Evolutionary conservation across 1,140 invertebrate species (phyloP).

Genomic region (Bactericera cockerelli): DNA sequence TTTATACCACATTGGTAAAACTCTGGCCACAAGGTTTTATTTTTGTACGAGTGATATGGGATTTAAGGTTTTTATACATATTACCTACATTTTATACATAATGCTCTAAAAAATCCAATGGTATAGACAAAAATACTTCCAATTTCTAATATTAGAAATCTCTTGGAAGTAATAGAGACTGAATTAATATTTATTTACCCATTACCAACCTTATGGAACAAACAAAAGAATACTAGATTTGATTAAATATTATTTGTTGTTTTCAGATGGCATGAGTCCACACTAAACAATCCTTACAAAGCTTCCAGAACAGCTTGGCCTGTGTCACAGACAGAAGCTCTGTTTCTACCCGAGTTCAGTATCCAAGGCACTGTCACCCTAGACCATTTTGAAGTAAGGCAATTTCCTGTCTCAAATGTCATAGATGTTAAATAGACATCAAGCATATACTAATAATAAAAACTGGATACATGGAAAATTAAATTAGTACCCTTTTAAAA

Average conservation of each 20-base stretch:
- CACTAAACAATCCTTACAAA: constrained; percentile 38
- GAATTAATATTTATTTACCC: no score
- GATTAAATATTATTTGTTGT: no score
- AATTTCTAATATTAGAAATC: neutral
- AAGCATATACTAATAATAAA: neutral
- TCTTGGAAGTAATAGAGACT: neutral
- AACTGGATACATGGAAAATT: no score
- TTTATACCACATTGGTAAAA: neutral
- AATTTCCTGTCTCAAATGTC: no score
- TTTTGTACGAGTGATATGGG: neutral
- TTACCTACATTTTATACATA: neutral
- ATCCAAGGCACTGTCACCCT: constrained; percentile 41
- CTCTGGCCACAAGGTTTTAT: neutral
- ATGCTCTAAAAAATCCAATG: neutral
- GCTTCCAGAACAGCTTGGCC: constrained; percentile 59
- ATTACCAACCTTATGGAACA: no score
- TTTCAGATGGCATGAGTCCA: constrained; percentile 36
- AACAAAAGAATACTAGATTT: no score
- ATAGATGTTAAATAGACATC: neutral
- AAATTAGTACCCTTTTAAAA: no score
- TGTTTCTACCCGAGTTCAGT: constrained; percentile 69
- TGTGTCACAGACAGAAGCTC: constrained; percentile 49
- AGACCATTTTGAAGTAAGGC: constrained; percentile 36
- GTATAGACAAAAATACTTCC: neutral
- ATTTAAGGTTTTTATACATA: neutral